Base-by-base conservation (phyloP, 2,797 vertebrate genomes). In the Aquila chrysaetos region DNA sequence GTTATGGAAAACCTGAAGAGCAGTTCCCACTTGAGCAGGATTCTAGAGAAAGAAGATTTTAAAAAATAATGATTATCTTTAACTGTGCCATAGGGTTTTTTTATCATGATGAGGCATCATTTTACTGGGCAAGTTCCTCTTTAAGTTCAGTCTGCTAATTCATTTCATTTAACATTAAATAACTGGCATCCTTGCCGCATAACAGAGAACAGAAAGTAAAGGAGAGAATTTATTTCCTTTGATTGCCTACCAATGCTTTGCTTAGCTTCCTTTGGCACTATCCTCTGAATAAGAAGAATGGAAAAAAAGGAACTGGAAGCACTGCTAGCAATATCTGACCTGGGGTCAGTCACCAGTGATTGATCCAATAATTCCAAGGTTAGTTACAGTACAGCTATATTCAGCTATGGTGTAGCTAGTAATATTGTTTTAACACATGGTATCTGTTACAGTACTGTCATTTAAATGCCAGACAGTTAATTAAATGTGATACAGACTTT, bases 1-100 rank as follows among this genome's bases (percentile, higher is more conserved):
- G 95, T 99, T 99, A 87, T 99, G 98, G 96, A 99, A 99, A 92
- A 99, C 99, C 97, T 99, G 99, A 93, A 99, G 98, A 49, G 99
- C 99, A 6, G 99, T 99, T 87, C 99, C 99, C 3, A 99, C 99
- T 97, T 99, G 99, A 74, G 99, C 99, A 33, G 99, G 99, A 97
- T 99, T 99, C 99, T 99, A 97, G 60, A 65, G 41, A 60, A 91
- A 89, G 77, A 85, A 79, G 53, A 82, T 56, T 84, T 51, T 39
- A 1, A 85, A 73, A 96, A 95, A 72, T 14, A 82, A 54, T 15
- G 8, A 88, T 46, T 67, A 88, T 9, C 28, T 91, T 86, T 46
- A 91, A 65, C 30, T 54, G 43, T 33, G 37, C 23, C 78, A 56
- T 1, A 63, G 25, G 15, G 4, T 2, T 46, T 46, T 33, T 88